These are phyloP conservation scores for Monarcha castaneiventris DNA, from an alignment of 2,113 vertebrate genomes.

Conservation along the genomic window DNA sequence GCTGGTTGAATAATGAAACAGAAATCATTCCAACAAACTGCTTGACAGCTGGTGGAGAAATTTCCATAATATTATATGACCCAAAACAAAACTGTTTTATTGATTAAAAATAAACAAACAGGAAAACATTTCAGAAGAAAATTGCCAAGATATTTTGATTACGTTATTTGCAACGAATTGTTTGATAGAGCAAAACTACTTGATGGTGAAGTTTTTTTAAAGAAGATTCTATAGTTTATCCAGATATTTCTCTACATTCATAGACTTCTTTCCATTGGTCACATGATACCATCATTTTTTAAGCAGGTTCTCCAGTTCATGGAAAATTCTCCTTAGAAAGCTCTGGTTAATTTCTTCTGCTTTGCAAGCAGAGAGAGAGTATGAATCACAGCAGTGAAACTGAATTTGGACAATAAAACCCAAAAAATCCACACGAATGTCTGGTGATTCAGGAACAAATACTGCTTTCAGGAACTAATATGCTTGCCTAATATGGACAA, in stretches of 20 bases:
- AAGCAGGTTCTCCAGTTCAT: neutral
- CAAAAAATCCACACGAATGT: neutral
- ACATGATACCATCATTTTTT: neutral
- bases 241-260: neutral
- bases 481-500: neutral
- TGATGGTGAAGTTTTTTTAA: neutral
- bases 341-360: neutral
- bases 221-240: neutral
- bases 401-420: neutral
- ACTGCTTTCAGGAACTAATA: neutral
- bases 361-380: neutral
- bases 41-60: conserved; percentile 2
- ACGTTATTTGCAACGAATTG: neutral
- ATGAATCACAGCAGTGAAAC: neutral
- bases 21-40: neutral
- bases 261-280: neutral
- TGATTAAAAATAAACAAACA: neutral
- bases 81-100: neutral
- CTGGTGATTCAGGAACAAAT: neutral
- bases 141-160: neutral
- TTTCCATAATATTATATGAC: neutral
- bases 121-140: neutral
- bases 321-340: conserved; percentile 37
- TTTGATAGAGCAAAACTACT: neutral
- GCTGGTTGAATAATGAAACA: conserved; percentile 19